phyloP scores from a whole-genome alignment of 2,888 invertebrate genomes.

The Congeria kusceri region DNA sequence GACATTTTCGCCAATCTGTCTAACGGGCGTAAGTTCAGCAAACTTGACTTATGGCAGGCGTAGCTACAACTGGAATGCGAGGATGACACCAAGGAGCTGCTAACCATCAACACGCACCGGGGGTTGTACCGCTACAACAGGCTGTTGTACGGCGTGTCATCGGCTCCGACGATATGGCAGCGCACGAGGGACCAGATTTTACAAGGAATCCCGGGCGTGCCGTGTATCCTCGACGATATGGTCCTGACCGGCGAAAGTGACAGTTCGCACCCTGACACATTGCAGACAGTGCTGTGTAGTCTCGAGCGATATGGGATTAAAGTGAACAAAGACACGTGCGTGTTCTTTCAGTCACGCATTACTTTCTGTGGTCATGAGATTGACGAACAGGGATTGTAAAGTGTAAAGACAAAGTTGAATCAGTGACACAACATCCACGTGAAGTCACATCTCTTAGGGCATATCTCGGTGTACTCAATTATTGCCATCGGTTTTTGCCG shows the following conservation, averaged over 20 bases:
- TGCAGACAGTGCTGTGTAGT: slow-evolving; percentile 17
- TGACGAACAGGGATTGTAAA: slow-evolving; percentile 17
- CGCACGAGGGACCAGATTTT: slow-evolving; percentile 68
- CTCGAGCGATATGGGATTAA: slow-evolving; percentile 22
- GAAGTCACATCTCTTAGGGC: slow-evolving; percentile 26
- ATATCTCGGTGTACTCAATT: slow-evolving; percentile 31
- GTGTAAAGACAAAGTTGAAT: slow-evolving; percentile 15
- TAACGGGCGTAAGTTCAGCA: slow-evolving; percentile 55
- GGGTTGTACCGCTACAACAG: slow-evolving; percentile 60
- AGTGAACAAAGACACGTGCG: slow-evolving; percentile 33
- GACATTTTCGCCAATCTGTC: slow-evolving; percentile 67
- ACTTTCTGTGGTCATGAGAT: slow-evolving; percentile 41
- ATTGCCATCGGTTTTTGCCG: slow-evolving; percentile 14
- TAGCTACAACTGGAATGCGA: slow-evolving; percentile 29
- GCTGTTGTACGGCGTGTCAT: slow-evolving; percentile 63
- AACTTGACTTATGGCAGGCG: slow-evolving; percentile 25
- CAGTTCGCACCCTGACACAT: slow-evolving; percentile 12
- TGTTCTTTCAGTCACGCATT: slow-evolving; percentile 15
- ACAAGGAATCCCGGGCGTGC: slow-evolving; percentile 53
- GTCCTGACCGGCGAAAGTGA: slow-evolving; percentile 24
- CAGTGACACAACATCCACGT: slow-evolving; percentile 13
- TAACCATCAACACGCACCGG: slow-evolving; percentile 25
- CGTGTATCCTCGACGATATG: slow-evolving; percentile 35
- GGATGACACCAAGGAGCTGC: slow-evolving; percentile 16
- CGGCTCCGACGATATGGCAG: slow-evolving; percentile 64